phyloP scores from a whole-genome alignment of 2,888 invertebrate species.

The Strigamia transsilvanica region DNA sequence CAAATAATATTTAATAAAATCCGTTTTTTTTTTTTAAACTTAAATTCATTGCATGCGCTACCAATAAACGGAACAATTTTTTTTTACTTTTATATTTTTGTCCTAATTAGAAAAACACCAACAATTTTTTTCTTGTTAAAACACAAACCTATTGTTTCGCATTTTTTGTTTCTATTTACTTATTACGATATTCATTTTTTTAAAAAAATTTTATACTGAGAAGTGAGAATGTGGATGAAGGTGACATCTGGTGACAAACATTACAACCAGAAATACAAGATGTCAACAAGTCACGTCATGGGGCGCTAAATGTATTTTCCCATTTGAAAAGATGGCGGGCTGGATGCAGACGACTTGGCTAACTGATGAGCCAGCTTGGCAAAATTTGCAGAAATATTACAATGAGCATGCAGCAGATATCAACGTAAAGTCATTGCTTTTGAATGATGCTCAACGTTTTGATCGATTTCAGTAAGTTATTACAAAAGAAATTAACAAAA shows the following conservation, averaged over 20 bases:
- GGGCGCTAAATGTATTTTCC: not conserved
- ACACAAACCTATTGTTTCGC: not conserved
- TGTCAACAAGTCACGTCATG: not conserved
- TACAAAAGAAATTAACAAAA: not conserved
- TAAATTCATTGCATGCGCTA: too few relatives aligned
- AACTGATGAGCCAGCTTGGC: constrained; percentile 75
- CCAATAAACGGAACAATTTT: too few relatives aligned
- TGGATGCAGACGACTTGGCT: constrained; percentile 61
- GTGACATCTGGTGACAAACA: not conserved
- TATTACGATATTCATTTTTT: too few relatives aligned
- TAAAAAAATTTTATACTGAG: not conserved
- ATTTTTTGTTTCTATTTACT: not conserved
- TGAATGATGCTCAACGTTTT: constrained; percentile 81
- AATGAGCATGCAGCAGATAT: constrained; percentile 74
- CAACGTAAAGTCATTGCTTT: constrained; percentile 83
- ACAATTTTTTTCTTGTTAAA: too few relatives aligned
- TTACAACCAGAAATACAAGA: not conserved
- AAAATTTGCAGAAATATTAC: constrained; percentile 79
- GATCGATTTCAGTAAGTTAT: constrained; percentile 82
- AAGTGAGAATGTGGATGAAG: not conserved
- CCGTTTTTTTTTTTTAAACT: not conserved
- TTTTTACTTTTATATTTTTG: too few relatives aligned
- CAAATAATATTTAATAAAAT: not conserved
- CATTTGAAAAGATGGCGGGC: constrained; percentile 51
- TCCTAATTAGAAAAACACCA: too few relatives aligned